Base-by-base conservation (phyloP, 2,113 vertebrate species). In the Beaufortia kweichowensis region DNA sequence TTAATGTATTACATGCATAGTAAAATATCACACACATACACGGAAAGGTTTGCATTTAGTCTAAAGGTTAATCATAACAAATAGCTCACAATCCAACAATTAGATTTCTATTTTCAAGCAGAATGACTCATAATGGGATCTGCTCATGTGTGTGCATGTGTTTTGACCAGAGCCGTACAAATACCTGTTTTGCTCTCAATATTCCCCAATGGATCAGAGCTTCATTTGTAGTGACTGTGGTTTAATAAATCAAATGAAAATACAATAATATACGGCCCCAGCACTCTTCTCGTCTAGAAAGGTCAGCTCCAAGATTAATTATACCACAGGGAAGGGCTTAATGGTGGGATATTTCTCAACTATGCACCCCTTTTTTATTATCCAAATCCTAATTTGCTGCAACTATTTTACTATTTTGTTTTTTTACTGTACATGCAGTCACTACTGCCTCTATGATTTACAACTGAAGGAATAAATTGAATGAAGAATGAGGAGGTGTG, bases 281-380 rank as follows among this genome's bases (percentile, higher is more conserved):
- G 71, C 78, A 77, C 78, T 33, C 17, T 79, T 63, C 76, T 76
- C 3, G 68, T 57, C 79, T 59, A 39, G 60, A 90, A 91, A 91
- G 89, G 90, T 87, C 91, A 90, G 53, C 41, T 75, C 59, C 1
- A 68, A 78, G 81, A 90, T 88, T 85, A 84, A 90, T 90, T 88
- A 84, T 82, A 82, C 15, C 43, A 26, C 0, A 4, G 79, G 61
- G 15, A 80, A 62, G 57, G 57, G n/a, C 28, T 50, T 62, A 59
- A 71, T 35, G 31, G 56, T 19, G 33, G 41, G 65, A 65, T 82
- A 75, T 75, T 26, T 62, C 50, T 70, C 77, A 48, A 77, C 66
- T 69, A 71, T 79, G 79, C 59, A 33, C 31, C 19, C 74, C 77
- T 65, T 80, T 61, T 66, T 11, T 23, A 67, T 28, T 31, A 41